These are phyloP conservation scores for Poeciliopsis prolifica DNA, from an alignment of 2,113 vertebrate species.

Conservation along the genomic window DNA sequence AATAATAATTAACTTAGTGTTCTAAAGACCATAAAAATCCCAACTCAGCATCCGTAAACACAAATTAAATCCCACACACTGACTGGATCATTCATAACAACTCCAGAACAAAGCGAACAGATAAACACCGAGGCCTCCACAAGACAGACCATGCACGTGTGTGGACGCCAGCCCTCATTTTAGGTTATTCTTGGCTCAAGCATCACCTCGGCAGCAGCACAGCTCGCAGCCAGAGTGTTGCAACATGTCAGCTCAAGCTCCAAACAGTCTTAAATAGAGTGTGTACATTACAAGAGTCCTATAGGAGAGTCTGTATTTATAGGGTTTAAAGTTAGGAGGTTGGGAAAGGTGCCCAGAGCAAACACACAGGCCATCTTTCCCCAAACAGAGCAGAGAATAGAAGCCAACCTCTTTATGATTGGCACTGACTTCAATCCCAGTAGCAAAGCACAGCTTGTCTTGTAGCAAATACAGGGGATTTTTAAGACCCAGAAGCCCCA, in stretches of 20 bases:
- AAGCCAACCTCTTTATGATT: conserved; percentile 17
- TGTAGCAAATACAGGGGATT: conserved; percentile 24
- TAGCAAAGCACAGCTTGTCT: conserved; percentile 36
- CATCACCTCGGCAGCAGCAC: conserved; percentile 29
- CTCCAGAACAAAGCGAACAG: conserved; percentile 20
- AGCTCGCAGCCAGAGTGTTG: conserved; percentile 20
- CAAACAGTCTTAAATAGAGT: conserved; percentile 34
- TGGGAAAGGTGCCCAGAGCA: conserved; percentile 10
- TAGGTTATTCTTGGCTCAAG: conserved; percentile 43
- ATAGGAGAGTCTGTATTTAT: conserved; percentile 46
- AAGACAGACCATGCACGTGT: conserved; percentile 17
- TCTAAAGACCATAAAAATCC: conserved; percentile 17
- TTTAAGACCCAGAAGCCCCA: conserved; percentile 7
- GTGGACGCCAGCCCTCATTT: conserved; percentile 15
- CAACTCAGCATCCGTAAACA: conserved; percentile 9
- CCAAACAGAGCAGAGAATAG: conserved; percentile 22
- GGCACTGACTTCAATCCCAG: conserved; percentile 29
- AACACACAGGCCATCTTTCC: conserved; percentile 26
- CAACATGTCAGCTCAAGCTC: conserved; percentile 44
- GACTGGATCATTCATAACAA: conserved; percentile 26
- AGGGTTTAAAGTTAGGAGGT: conserved; percentile 23
- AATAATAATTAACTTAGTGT: conserved; percentile 38
- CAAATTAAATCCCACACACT: conserved; percentile 8
- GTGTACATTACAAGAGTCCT: conserved; percentile 38
- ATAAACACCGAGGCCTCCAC: conserved; percentile 38